Percentiles rank a stretch among this genome's conserved stretches.
Evolutionary conservation across 2,797 vertebrate species (phyloP).

Genomic region (Psittacula derbiana): DNA sequence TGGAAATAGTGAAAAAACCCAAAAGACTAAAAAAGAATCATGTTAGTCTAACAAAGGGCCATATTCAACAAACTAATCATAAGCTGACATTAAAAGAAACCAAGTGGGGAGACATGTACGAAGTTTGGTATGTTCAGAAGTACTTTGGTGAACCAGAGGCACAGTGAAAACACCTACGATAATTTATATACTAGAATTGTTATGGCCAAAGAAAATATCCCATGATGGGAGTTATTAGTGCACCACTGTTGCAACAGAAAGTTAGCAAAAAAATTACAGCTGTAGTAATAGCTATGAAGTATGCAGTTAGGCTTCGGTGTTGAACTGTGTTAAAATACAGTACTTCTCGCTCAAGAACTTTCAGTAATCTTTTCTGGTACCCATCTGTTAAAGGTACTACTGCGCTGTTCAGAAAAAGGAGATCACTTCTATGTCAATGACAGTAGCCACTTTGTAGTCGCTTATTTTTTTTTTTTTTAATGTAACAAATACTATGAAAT

Average conservation of each 20-base stretch:
- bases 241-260: background rate
- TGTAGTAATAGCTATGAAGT: background rate
- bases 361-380: background rate
- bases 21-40: background rate
- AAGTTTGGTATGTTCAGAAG: background rate
- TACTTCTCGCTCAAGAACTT: background rate
- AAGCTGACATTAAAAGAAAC: background rate
- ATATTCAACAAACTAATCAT: background rate
- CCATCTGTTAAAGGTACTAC: background rate
- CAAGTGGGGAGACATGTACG: background rate
- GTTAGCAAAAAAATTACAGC: background rate
- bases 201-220: background rate
- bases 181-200: background rate
- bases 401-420: background rate
- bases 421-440: background rate
- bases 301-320: background rate
- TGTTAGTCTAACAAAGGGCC: background rate
- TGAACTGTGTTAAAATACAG: background rate
- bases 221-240: background rate
- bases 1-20: background rate
- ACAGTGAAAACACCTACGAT: background rate
- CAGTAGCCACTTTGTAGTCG: background rate
- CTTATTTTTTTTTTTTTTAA: background rate
- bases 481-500: background rate
- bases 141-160: background rate